Percentiles rank a stretch among this genome's conserved stretches.
These are phyloP conservation scores for Equus przewalskii DNA, from an alignment of 2,113 vertebrate genomes.

Conservation along the genomic window DNA sequence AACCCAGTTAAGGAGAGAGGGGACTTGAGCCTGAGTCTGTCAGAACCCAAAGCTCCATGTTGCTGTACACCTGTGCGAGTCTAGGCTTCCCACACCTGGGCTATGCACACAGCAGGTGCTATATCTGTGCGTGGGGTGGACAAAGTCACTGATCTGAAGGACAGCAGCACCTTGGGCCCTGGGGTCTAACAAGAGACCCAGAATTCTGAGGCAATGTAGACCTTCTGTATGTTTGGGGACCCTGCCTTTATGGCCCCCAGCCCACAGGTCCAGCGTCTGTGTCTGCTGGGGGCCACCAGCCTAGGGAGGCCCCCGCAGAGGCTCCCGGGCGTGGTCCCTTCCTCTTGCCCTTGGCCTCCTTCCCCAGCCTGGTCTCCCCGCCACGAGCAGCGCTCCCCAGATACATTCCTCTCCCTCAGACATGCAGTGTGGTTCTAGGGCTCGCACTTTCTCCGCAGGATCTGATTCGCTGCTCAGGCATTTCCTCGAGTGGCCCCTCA, in stretches of 20 bases:
- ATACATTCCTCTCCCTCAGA: slow-evolving; percentile 58
- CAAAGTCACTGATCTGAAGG: not conserved
- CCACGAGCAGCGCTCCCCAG: not conserved
- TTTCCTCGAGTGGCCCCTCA: slow-evolving; percentile 86
- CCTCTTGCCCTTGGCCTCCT: not conserved
- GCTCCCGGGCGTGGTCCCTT: not conserved
- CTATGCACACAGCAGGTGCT: not conserved
- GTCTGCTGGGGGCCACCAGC: not conserved
- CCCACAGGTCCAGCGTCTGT: not conserved
- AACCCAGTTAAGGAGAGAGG: not conserved
- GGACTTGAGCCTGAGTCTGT: not conserved
- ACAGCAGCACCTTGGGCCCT: not conserved
- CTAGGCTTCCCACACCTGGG: not conserved
- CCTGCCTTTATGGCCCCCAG: not conserved
- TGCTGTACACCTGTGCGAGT: not conserved
- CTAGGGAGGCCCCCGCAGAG: not conserved
- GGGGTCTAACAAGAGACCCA: not conserved
- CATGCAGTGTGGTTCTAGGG: not conserved
- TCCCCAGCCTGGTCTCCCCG: not conserved
- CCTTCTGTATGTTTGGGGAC: not conserved
- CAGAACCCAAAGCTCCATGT: not conserved
- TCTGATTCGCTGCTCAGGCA: slow-evolving; percentile 87
- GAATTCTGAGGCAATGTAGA: not conserved
- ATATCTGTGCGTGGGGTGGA: rapidly evolving
- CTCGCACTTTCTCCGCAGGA: slow-evolving; percentile 78